Base-by-base conservation (phyloP, 2,888 invertebrate genomes). In the Glaucopsyche alexis region DNA sequence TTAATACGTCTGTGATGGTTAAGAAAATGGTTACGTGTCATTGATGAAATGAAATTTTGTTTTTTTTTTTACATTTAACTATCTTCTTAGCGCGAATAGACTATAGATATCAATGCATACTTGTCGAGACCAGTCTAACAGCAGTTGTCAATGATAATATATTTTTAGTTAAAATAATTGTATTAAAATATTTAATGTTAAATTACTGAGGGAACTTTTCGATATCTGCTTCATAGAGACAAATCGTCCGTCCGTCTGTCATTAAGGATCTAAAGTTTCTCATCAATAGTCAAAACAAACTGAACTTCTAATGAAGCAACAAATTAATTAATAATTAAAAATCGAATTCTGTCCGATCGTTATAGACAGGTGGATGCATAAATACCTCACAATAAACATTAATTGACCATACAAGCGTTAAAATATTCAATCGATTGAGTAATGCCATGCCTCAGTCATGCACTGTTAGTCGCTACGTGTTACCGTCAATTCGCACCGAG, bases 301-400 rank as follows among this genome's bases (percentile, higher is more conserved):
- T 19, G 19, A 45, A 11, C 42, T 73, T 76, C 76, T 78, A 78
- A 78, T 78, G 79, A 78, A 80, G 79, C 78, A 77, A 77, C 80
- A 81, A 60, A 80, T 79, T 80, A 80, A 78, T 80, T 80, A 80
- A 81, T 80, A 81, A 82, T 82, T 80, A 82, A 79, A 79, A 78
- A 78, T 77, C 11, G 79, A 78, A 81, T 79, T 76, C 79, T 78
- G 76, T 74, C 75, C 75, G 14, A 42, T 40, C 42, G 49, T 38
- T 64, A 75, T 52, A 79, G 82, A 82, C 83, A 84, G 84, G 84
- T 84, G 85, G 78, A 78, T 79, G 82, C 79, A 82, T 84, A 80
- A 80, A 83, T 83, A 82, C 47, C 45, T 45, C 19, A 67, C 45
- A 67, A 42, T 16, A 45, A 67, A 67, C 69, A 69, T 76, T 77